Evolutionary conservation across 2,797 vertebrate genomes (phyloP), one percentile per base, ranked within the genome.

Genomic region (Myripristis murdjan): DNA sequence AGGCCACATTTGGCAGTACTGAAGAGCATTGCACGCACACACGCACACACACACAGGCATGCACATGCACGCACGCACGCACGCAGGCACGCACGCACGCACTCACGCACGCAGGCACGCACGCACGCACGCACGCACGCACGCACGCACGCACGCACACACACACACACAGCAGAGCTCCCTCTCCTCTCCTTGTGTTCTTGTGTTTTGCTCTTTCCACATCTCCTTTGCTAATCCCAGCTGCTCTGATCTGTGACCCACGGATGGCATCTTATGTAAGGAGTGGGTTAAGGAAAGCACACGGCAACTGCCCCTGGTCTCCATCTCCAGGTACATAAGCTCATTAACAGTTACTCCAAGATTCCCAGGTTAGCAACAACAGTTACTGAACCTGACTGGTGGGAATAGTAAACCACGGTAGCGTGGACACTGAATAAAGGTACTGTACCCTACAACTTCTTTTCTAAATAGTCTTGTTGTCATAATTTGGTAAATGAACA

Each of bases 281-380:
- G 9, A 58, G 75, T 71, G 46, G 57, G 76, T 77, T 79, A 65
- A 83, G 56, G 39, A 78, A 82, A 78, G 76, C 82, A 73, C 64
- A 57, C 54, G 16, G 64, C 66, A 64, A 64, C 57, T 39, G 74
- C 70, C 37, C 11, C 55, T 70, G 82, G 24, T 59, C 43, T 47
- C 35, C 44, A 48, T 26, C 3, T 4, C 59, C 62, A 46, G 55
- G 70, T 65, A 44, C 77, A 49, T 91, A 92, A 91, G 86, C 91
- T 89, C 77, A 90, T 91, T 92, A 89, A 65, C 75, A 65, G 56
- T 82, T 85, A 81, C 78, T 81, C 63, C 44, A 59, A 73, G 69
- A 81, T n/a, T 23, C 61, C 48, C 20, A 14, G 35, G 31, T 33
- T 44, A 24, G 69, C 63, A 69, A 43, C 49, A 26, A 61, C 67